Evolutionary conservation across 2,888 invertebrate species (phyloP).

Genomic region (Drosophila fulvimacula): DNA sequence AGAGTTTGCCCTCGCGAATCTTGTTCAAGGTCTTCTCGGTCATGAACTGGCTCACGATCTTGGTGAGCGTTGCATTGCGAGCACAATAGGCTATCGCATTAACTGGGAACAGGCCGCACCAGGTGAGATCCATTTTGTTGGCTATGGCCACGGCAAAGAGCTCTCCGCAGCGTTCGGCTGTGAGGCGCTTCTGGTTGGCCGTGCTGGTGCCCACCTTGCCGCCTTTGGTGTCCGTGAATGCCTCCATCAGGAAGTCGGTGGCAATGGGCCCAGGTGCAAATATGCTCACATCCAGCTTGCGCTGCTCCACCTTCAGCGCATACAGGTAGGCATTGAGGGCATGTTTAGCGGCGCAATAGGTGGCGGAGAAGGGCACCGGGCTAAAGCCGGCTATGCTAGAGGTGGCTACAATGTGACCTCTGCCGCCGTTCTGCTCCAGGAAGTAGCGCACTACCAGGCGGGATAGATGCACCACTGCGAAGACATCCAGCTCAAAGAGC

Average conservation of each 20-base stretch:
- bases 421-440: slow-evolving; percentile 67
- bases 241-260: slow-evolving; percentile 88
- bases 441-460: slow-evolving; percentile 90
- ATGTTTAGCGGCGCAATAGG: slow-evolving; percentile 91
- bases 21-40: slow-evolving; percentile 71
- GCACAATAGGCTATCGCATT: slow-evolving; percentile 87
- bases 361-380: slow-evolving; percentile 88
- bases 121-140: slow-evolving; percentile 88
- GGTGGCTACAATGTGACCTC: slow-evolving; percentile 90
- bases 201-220: slow-evolving; percentile 85
- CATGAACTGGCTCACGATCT: slow-evolving; percentile 65
- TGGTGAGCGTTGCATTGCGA: slow-evolving; percentile 86
- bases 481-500: slow-evolving; percentile 92
- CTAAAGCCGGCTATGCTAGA: slow-evolving; percentile 91
- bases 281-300: slow-evolving; percentile 88
- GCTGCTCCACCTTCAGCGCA: slow-evolving; percentile 86
- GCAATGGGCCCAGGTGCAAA: slow-evolving; percentile 92
- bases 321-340: slow-evolving; percentile 92
- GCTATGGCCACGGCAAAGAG: slow-evolving; percentile 87
- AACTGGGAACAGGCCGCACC: slow-evolving; percentile 89
- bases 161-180: slow-evolving; percentile 86
- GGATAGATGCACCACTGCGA: slow-evolving; percentile 89
- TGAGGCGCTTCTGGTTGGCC: slow-evolving; percentile 86
- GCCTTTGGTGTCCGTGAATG: slow-evolving; percentile 88
- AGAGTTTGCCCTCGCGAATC: slow-evolving; percentile 80